phyloP scores from a whole-genome alignment of 2,113 vertebrate genomes.

The Anarrhichthys ocellatus region DNA sequence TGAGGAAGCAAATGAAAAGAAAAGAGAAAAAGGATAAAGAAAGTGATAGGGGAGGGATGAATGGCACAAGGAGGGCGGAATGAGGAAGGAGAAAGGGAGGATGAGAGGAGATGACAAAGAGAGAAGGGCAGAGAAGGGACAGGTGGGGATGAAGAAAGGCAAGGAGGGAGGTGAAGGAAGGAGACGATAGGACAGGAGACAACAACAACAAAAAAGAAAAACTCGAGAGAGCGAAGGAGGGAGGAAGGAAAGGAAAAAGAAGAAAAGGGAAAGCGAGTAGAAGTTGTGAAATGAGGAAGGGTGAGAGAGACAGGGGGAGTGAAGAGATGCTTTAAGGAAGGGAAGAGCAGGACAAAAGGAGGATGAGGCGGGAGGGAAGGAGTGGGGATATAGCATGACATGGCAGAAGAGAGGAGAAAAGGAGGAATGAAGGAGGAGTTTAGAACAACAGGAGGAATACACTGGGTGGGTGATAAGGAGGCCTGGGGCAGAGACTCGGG shows the following conservation, averaged over 20 bases:
- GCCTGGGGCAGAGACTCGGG: conserved; percentile 45
- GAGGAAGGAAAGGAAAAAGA: background rate
- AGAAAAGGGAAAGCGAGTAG: background rate
- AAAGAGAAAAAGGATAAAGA: background rate
- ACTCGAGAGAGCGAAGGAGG: background rate
- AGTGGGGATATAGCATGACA: conserved; percentile 32
- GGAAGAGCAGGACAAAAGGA: conserved; percentile 32
- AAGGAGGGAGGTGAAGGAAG: background rate
- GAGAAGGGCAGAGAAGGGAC: background rate
- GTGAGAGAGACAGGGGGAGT: background rate
- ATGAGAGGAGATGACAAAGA: background rate
- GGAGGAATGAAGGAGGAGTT: conserved; percentile 58
- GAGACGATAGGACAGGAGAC: background rate
- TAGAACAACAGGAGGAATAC: conserved; percentile 56
- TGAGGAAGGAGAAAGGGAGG: background rate
- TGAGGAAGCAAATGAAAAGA: background rate
- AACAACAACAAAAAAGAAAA: background rate
- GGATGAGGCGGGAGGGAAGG: background rate
- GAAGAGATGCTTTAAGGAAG: background rate
- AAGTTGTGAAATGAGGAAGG: background rate
- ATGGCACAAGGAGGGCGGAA: background rate
- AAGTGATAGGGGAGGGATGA: background rate
- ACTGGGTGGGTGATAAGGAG: conserved; percentile 21
- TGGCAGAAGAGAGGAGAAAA: conserved; percentile 36
- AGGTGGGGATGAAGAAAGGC: background rate